Conservation (phyloP, 2,888 invertebrate genomes). For the Pardosa pseudoannulata region DNA sequence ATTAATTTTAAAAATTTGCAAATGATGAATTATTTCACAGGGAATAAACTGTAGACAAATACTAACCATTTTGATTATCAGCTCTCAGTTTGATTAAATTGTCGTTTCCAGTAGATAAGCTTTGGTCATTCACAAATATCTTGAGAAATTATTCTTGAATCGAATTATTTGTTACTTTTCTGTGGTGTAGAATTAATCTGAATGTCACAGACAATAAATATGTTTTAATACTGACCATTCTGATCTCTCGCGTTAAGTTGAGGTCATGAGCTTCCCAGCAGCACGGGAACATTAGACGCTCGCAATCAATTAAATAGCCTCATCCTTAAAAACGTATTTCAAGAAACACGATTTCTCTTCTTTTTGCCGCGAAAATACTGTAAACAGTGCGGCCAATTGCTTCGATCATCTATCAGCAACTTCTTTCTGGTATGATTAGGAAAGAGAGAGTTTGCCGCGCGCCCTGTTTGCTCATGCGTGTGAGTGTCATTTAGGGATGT, state of each 20-base stretch:
- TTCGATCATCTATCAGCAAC: constrained; percentile 6
- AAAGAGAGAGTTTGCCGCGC: constrained; percentile 1
- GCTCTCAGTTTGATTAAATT: no score
- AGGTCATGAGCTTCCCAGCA: neutral
- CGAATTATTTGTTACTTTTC: no score
- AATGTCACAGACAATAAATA: neutral
- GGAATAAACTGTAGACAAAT: no score
- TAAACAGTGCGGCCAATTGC: neutral
- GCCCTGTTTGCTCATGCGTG: neutral
- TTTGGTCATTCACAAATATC: no score
- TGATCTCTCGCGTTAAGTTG: neutral
- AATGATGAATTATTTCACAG: no score
- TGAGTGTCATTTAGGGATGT: neutral
- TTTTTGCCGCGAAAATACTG: neutral
- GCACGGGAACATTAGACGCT: neutral
- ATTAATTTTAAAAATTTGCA: no score
- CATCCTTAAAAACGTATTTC: neutral
- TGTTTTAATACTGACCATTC: neutral
- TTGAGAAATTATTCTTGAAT: no score
- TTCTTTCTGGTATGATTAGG: neutral
- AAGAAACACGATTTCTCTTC: neutral
- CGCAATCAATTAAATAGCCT: neutral
- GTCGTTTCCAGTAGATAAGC: no score
- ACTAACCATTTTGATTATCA: no score
- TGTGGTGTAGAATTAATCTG: no score